phyloP scores from a whole-genome alignment of 2,113 vertebrate genomes.

The Ammodytes marinus region DNA sequence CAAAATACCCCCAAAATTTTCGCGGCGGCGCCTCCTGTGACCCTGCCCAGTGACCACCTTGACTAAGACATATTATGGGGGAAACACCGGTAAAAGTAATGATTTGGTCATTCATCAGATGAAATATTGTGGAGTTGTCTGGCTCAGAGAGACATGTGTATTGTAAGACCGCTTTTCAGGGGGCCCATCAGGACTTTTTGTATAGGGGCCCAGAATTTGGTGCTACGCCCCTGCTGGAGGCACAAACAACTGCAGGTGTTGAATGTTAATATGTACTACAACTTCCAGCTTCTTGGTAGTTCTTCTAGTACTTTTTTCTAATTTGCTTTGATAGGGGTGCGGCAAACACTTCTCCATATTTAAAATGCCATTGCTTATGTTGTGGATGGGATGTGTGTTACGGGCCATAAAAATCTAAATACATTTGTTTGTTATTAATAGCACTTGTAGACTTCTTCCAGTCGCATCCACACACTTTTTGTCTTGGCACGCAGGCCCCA shows the following conservation, averaged over 20 bases:
- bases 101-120: too few relatives aligned
- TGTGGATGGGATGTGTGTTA: neutral
- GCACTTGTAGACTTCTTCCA: neutral
- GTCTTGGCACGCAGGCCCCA: neutral
- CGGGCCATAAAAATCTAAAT: neutral
- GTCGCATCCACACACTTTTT: slow-evolving; percentile 5
- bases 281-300: neutral
- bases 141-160: too few relatives aligned
- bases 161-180: too few relatives aligned
- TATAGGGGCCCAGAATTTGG: too few relatives aligned
- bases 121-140: too few relatives aligned
- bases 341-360: neutral
- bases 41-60: too few relatives aligned
- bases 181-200: too few relatives aligned
- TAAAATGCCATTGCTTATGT: neutral
- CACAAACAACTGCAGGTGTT: neutral
- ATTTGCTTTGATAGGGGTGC: neutral
- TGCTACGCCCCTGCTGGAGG: too few relatives aligned
- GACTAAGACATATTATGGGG: too few relatives aligned
- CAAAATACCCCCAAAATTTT: too few relatives aligned
- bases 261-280: neutral
- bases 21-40: too few relatives aligned
- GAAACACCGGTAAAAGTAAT: too few relatives aligned
- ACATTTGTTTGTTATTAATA: neutral
- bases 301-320: neutral